Conservation (phyloP, 2,888 invertebrate genomes). For the Cerastis leucographa region DNA sequence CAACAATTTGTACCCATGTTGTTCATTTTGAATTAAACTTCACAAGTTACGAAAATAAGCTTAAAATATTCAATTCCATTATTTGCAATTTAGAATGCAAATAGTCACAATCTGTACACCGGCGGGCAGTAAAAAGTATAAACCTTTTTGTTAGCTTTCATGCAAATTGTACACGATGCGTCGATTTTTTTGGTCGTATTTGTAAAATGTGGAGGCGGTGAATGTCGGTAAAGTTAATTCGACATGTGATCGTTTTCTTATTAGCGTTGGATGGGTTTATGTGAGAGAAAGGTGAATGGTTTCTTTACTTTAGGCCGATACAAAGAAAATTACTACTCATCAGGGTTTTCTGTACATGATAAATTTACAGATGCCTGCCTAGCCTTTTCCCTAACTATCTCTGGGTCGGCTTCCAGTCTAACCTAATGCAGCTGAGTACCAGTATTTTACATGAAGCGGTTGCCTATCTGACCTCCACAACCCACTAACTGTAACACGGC, state of each 20-base stretch:
- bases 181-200: conserved; percentile 55
- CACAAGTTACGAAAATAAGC: conserved; percentile 16
- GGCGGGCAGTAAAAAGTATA: conserved; percentile 42
- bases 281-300: conserved; percentile 12
- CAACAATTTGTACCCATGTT: conserved; percentile 21
- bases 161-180: conserved; percentile 63
- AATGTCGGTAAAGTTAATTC: conserved; percentile 64
- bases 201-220: conserved; percentile 58
- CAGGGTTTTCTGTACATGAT: neutral
- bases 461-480: no score
- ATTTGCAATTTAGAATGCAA: conserved; percentile 70
- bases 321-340: neutral
- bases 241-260: conserved; percentile 72
- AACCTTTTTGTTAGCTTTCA: conserved; percentile 60
- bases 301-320: neutral
- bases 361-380: no score
- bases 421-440: no score
- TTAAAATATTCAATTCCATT: conserved; percentile 59
- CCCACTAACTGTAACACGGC: no score
- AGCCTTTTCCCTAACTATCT: no score
- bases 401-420: no score
- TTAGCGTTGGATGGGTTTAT: conserved; percentile 68
- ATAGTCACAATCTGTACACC: conserved; percentile 56
- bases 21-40: conserved; percentile 31
- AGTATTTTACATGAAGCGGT: no score